Base-by-base conservation (phyloP, 2,113 vertebrate species). In the Cyphomyrus discorhynchus region DNA sequence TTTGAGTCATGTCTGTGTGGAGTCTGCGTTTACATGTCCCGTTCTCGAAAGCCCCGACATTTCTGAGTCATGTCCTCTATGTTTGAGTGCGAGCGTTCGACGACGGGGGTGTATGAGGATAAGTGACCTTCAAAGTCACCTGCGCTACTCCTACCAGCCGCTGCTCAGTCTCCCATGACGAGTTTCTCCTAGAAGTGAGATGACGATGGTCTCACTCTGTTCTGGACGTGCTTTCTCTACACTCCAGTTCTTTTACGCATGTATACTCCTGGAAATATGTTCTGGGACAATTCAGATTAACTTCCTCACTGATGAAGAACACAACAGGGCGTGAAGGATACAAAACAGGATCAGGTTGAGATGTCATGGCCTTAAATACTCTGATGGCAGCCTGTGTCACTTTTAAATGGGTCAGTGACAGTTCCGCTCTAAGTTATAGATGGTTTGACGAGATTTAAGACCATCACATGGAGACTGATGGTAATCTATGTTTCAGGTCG, bases 401-500 rank as follows among this genome's bases (percentile, higher is more conserved):
- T 42, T 35, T 80, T 80, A 17, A 80, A 80, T 19, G 15, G 15
- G 6, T 80, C 74, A 53, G 27, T 87, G n/a, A 56, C n/a, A 10
- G 50, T 53, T 56, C 50, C 56, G 35, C 31, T 27, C 47, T 86
- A 45, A 21, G n/a, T 15, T 4, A 46, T 31, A 49, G 24, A 45
- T 24, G 27, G 45, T 39, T 88, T 88, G 47, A 88, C 10, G 53
- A 45, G 24, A 52, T 17, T 47, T 27, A 31, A 70, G 45, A 42
- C 5, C 15, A 70, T 66, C 21, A 24, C 27, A 21, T 52, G 74
- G n/a, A 8, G 24, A n/a, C 11, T 88, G 8, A 21, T 47, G 17
- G 58, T 83, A 45, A n/a, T 83, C 21, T 13, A 5, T 31, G 39
- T 52, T 91, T 86, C 92, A 96, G 96, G 94, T 93, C 2, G 94